Conservation (phyloP, 1,140 invertebrate genomes). For the Ericerus pela region DNA sequence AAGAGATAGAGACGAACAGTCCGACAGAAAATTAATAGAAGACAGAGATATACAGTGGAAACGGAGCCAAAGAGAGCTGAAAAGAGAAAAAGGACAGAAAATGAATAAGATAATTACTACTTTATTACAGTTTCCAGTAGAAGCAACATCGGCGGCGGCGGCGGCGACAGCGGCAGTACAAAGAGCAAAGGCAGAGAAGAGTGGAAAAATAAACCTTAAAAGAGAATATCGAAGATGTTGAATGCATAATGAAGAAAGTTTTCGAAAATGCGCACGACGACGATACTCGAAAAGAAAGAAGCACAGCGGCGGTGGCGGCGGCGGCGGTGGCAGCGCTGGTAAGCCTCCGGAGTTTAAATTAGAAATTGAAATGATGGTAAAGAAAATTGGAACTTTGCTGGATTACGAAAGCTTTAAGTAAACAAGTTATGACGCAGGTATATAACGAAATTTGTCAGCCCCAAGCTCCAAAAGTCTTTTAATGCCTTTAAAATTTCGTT, state of each 20-base stretch:
- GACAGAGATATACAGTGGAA: too few relatives aligned
- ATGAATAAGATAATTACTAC: slow-evolving; percentile 7
- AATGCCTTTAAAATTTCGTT: too few relatives aligned
- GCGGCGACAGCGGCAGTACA: too few relatives aligned
- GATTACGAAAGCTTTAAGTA: slow-evolving; percentile 7
- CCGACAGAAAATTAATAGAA: too few relatives aligned
- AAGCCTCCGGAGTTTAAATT: slow-evolving; percentile 3
- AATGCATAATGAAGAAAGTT: slow-evolving; percentile 11
- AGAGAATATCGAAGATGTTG: slow-evolving; percentile 2
- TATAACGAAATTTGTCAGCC: neutral
- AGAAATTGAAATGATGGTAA: slow-evolving; percentile 11
- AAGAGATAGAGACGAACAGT: too few relatives aligned
- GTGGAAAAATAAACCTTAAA: too few relatives aligned
- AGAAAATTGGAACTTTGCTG: slow-evolving; percentile 8
- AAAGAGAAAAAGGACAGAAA: too few relatives aligned
- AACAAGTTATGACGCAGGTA: neutral
- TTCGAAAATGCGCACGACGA: neutral
- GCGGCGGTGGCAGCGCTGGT: too few relatives aligned
- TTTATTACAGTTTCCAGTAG: slow-evolving; percentile 10
- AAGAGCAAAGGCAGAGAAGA: neutral
- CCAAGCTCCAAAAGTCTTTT: slow-evolving; percentile 5
- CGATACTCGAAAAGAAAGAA: neutral
- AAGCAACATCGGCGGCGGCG: too few relatives aligned
- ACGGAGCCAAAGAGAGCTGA: too few relatives aligned
- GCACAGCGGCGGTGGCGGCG: too few relatives aligned